These are phyloP conservation scores for Tachypleus tridentatus DNA, from an alignment of 1,140 invertebrate species.

Conservation along the genomic window DNA sequence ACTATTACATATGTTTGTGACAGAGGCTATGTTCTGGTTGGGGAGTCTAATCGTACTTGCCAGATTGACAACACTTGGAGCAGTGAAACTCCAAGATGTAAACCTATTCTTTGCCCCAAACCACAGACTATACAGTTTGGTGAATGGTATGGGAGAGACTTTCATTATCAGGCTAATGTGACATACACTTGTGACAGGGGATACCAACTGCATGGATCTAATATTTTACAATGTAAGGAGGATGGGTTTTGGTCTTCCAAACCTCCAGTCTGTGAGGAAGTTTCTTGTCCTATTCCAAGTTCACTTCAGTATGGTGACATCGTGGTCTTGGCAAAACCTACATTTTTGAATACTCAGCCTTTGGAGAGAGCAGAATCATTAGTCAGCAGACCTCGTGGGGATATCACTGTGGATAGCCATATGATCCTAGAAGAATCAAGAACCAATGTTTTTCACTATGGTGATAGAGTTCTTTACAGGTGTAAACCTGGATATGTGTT, in stretches of 20 bases:
- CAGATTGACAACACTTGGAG: constrained; percentile 28
- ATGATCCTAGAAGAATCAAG: constrained; percentile 12
- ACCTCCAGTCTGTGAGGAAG: constrained; percentile 24
- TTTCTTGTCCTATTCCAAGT: constrained; percentile 27
- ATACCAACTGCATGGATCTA: constrained; percentile 28
- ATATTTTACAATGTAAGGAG: constrained; percentile 12
- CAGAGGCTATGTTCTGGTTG: constrained; percentile 13
- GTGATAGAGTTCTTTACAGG: constrained; percentile 56
- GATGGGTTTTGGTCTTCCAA: constrained; percentile 14
- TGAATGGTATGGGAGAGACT: constrained; percentile 5
- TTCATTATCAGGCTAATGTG: constrained; percentile 23
- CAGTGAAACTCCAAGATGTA: constrained; percentile 29
- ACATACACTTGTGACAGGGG: constrained; percentile 34
- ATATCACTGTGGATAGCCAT: constrained; percentile 17
- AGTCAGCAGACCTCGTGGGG: constrained; percentile 6
- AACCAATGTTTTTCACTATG: constrained; percentile 26
- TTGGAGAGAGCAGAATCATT: neutral
- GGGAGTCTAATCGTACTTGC: constrained; percentile 10
- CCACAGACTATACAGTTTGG: constrained; percentile 16
- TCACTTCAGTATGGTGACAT: constrained; percentile 13
- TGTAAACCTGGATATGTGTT: constrained; percentile 70
- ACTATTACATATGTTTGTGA: constrained; percentile 15
- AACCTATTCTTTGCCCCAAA: constrained; percentile 23
- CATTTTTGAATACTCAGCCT: neutral
- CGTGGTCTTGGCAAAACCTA: constrained; percentile 3